Base-by-base conservation (phyloP, 2,888 invertebrate species). In the Hemithea aestivaria region DNA sequence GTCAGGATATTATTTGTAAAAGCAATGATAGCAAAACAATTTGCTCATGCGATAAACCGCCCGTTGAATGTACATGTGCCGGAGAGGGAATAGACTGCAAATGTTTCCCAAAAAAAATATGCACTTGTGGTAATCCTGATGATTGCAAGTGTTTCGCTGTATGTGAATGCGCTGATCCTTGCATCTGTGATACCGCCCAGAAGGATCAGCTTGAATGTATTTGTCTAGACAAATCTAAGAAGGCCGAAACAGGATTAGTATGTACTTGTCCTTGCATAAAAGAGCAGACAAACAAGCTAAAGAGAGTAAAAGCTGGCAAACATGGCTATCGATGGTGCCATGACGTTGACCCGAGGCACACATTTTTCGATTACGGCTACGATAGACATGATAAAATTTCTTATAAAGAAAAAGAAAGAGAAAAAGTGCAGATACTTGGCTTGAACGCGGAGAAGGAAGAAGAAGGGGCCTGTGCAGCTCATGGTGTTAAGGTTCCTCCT, bases 291-390 rank as follows among this genome's bases (percentile, higher is more conserved):
- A 66, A 56, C 28, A 79, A 71, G 48, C 38, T 82, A 9, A 81
- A 77, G 58, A 73, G 47, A 58, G 58, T 67, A 8, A 64, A 73
- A 38, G 74, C 75, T 22, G 77, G 80, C 5, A 82, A 76, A 60
- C 65, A 83, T 21, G 82, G 78, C 1, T 82, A 76, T 50, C 64
- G 80, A 27, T 85, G 83, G 85, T 85, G 87, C 45, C 73, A 73
- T 27, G 76, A 78, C 26, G 73, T 84, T 5, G 78, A 84, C 56
- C 77, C 87, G 2, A 59, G 59, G 7, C 84, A 87, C 42, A 84
- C 80, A 0, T 87, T 57, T 58, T 87, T 87, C 56, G 83, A 77
- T 48, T 87, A 68, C 40, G 76, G 65, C 1, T 87, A 85, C 48
- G 71, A 56, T 5, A 71, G 66, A 53, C 77, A 76, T 45, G 71